Evolutionary conservation across 2,888 invertebrate species (phyloP), one percentile per base, ranked within the genome.

Genomic region (Cataglyphis livida): DNA sequence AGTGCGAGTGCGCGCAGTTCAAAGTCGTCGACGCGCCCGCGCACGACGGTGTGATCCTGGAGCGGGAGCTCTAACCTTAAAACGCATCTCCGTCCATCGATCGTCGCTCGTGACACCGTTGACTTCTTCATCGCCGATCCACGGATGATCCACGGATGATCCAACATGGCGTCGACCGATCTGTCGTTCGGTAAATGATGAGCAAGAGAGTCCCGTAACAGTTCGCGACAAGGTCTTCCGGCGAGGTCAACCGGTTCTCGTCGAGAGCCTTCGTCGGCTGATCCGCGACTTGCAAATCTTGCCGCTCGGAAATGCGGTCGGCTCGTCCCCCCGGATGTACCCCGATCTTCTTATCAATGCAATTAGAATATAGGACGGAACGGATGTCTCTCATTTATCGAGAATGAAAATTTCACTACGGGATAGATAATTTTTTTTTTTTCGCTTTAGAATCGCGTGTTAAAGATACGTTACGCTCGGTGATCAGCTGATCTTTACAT

Each of bases 91-190:
- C 25, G 74, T 35, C 41, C 82, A 66, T 65, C 82, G 73, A 81
- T 83, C 62, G 61, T 1, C 18, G 28, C 18, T 35, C 35, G 18
- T 21, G 21, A 25, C 32, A 57, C 61, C 48, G 9, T 48, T 28
- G 65, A 71, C 28, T 2, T 25, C 54, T 82, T 9, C 18, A 1
- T 18, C 25, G 18, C 35, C 64, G 35, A 28, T 64, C 32, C 48
- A n/a, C 74, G 64, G 65, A 65, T 75, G 93, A 93, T 92, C 93
- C 89, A 90, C 91, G 85, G 93, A 92, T 92, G 92, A 92, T 91
- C 90, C 94, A 94, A 94, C 90, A 94, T 94, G 94, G 94, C 94
- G 94, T 93, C 94, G 91, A 94, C 93, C 92, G 94, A 94, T 93
- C 93, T 94, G 91, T 94, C 94, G 91, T 94, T 93, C 93, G 94